Evolutionary conservation across 2,888 invertebrate species (phyloP).

Genomic region (Myathropa florea): DNA sequence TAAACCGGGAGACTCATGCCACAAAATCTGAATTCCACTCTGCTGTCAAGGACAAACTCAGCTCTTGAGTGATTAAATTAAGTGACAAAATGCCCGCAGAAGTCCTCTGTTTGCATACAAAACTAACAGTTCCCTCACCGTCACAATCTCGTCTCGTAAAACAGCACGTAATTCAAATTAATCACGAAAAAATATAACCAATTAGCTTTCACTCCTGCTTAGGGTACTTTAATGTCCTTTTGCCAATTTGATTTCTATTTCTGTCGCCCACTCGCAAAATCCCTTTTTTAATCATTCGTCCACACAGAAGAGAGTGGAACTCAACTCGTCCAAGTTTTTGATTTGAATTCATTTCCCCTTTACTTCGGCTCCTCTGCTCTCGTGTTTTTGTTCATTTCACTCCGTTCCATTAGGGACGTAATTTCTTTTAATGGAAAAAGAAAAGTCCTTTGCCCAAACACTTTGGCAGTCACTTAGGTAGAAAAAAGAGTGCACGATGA

Average conservation of each 20-base stretch:
- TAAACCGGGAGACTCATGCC: background rate
- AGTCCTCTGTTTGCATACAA: background rate
- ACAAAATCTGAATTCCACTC: background rate
- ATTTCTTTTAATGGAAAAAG: slow-evolving; percentile 54
- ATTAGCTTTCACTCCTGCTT: slow-evolving; percentile 16
- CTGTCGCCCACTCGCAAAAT: slow-evolving; percentile 19
- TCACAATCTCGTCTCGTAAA: background rate
- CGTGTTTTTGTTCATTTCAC: background rate
- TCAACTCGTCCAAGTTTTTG: slow-evolving; percentile 12
- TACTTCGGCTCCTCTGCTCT: background rate
- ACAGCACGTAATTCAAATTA: slow-evolving; percentile 20
- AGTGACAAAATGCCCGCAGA: background rate
- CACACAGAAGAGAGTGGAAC: background rate
- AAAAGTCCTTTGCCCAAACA: slow-evolving; percentile 29
- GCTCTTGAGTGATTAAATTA: background rate
- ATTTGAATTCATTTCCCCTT: slow-evolving; percentile 33
- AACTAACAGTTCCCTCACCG: background rate
- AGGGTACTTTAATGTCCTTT: slow-evolving; percentile 25
- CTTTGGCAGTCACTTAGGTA: slow-evolving; percentile 33
- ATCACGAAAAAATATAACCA: slow-evolving; percentile 40
- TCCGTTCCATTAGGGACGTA: slow-evolving; percentile 41
- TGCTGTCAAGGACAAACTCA: background rate
- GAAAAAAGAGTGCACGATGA: background rate
- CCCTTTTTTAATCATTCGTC: slow-evolving; percentile 37
- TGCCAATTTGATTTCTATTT: slow-evolving; percentile 47